A percentile compares a stretch with the other conserved stretches of the same genome.
These are phyloP conservation scores for Leucophenga montana DNA, from an alignment of 2,888 invertebrate genomes.

Conservation along the genomic window DNA sequence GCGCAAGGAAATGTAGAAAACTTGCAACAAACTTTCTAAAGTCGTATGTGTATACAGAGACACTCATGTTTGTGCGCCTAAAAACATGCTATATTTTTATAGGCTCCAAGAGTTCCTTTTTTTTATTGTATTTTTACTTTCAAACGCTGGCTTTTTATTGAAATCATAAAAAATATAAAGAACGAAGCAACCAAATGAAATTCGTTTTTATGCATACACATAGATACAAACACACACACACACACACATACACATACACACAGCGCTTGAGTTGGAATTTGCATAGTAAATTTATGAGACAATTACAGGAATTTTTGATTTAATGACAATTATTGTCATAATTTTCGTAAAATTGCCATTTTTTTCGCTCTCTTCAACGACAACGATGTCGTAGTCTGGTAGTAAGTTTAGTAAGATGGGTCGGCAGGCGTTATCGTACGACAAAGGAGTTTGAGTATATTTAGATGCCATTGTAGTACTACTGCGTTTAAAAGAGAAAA, in stretches of 20 bases:
- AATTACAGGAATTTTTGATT: conserved; percentile 68
- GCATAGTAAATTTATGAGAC: conserved; percentile 67
- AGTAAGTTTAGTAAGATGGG: neutral
- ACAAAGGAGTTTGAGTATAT: neutral
- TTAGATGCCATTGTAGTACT: neutral
- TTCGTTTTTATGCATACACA: neutral
- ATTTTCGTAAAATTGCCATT: conserved; percentile 65
- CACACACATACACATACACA: neutral
- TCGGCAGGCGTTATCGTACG: neutral
- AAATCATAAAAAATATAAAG: conserved; percentile 62
- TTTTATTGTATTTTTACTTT: conserved; percentile 43
- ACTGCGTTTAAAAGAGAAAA: too few species aligned
- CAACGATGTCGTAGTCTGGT: conserved; percentile 20
- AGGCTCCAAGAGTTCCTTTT: conserved; percentile 42
- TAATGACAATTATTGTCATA: conserved; percentile 69
- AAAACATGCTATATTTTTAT: conserved; percentile 65
- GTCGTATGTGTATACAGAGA: conserved; percentile 29
- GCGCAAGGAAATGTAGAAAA: neutral
- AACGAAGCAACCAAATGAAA: conserved; percentile 29
- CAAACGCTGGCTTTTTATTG: conserved; percentile 48
- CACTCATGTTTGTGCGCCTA: conserved; percentile 53
- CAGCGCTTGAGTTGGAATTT: conserved; percentile 46
- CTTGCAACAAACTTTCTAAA: conserved; percentile 14
- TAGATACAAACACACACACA: neutral
- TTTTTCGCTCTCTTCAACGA: conserved; percentile 31